These are phyloP conservation scores for Helostoma temminkii DNA, from an alignment of 2,797 vertebrate species.

Conservation along the genomic window DNA sequence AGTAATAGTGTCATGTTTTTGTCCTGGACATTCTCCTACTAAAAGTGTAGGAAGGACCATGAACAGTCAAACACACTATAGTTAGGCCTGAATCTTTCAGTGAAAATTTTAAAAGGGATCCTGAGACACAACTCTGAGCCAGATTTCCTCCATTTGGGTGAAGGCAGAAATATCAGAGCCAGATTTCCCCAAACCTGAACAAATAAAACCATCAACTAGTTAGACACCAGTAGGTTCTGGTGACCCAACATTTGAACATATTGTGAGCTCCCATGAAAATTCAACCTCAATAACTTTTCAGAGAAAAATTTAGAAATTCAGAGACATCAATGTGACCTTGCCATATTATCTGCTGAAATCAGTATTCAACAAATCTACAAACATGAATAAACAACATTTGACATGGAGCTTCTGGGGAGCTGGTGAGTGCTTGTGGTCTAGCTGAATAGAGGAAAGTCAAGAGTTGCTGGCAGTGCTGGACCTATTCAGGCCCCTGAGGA, in stretches of 20 bases:
- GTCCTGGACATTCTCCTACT: too few species aligned
- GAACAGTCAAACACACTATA: background rate
- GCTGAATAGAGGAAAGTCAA: conserved; percentile 39
- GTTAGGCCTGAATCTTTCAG: too few species aligned
- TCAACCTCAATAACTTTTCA: too few species aligned
- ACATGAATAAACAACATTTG: conserved; percentile 32
- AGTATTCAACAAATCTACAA: conserved; percentile 17
- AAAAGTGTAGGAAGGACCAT: too few species aligned
- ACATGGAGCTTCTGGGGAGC: conserved; percentile 4
- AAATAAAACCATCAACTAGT: background rate
- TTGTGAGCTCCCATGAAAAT: background rate
- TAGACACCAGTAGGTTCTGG: background rate
- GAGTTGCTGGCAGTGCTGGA: conserved; percentile 12
- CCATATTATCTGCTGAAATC: conserved; percentile 18
- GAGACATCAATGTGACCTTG: background rate
- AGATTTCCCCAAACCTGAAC: background rate
- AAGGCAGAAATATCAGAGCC: background rate
- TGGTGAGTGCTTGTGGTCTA: conserved; percentile 23
- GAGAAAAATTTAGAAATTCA: conserved; percentile 2
- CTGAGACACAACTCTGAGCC: background rate
- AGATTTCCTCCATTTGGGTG: background rate
- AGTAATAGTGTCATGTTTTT: background rate
- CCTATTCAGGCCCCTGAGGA: conserved; percentile 11
- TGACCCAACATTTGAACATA: too few species aligned
- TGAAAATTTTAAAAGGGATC: background rate